Base-by-base conservation (phyloP, 2,113 vertebrate species). In the Abramis brama region DNA sequence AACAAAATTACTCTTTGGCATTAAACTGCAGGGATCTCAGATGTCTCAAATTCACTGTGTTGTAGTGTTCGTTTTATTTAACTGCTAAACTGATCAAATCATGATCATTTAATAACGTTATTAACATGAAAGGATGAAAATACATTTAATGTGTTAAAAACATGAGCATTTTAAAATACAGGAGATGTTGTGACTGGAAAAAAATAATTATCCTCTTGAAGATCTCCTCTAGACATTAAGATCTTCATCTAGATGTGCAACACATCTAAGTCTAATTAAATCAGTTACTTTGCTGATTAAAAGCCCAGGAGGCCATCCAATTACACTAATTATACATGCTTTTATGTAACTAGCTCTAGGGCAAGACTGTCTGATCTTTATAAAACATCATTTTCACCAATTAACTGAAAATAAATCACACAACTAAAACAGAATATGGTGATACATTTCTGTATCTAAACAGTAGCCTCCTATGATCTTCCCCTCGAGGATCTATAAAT, bases 1-100 rank as follows among this genome's bases (percentile, higher is more conserved):
- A 87, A 66, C 81, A 83, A 87, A 92, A 90, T 80, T 83, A 75
- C 79, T 91, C 88, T 90, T 84, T 93, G 94, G 93, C 93, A 94
- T 82, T 21, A n/a, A 62, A 47, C 79, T 90, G 88, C 86, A 91
- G 90, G 91, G 91, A 92, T 92, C 93, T 93, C 91, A 86, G 79
- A 85, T 85, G 91, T 93, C 92, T 90, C 50, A 36, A 68, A 88
- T 86, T 92, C 91, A 93, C 91, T 85, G 87, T 87, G 91, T 90
- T 91, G 92, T 86, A 76, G 93, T 90, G 90, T 91, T 94, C 84
- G 90, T 88, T 87, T 89, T 88, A 43, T 79, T 57, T 70, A 74
- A 71, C 79, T 66, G 21, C 27, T 73, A 83, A 74, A 33, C 47
- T 86, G 59, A 43, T 43, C 9, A 43, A 43, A 43, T 23, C 23